A percentile compares a stretch with the other conserved stretches of the same genome.
phyloP scores from a whole-genome alignment of 2,113 vertebrate species.

The Eidolon helvum region DNA sequence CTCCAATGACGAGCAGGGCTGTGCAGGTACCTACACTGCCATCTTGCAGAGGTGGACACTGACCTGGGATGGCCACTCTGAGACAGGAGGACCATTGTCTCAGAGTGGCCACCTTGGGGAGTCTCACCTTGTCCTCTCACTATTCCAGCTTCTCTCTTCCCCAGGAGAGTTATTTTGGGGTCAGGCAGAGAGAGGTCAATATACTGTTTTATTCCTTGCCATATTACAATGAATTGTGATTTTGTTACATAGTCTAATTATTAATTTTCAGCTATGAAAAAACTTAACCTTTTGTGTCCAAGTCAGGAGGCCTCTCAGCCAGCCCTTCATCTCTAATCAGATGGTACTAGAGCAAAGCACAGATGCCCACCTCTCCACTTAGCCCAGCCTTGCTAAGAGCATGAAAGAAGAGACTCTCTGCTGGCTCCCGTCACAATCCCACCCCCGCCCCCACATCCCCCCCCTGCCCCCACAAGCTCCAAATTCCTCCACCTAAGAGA shows the following conservation, averaged over 20 bases:
- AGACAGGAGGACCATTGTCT: background rate
- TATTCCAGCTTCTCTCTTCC: background rate
- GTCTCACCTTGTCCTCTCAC: background rate
- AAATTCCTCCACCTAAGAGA: background rate
- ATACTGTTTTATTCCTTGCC: background rate
- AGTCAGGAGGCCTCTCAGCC: background rate
- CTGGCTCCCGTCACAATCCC: background rate
- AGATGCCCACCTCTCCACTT: fast-evolving
- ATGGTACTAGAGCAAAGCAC: background rate
- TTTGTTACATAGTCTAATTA: background rate
- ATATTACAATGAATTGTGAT: background rate
- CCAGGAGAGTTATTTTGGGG: background rate
- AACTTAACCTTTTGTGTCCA: background rate
- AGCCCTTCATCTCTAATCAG: background rate
- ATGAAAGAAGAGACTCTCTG: background rate
- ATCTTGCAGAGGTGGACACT: background rate
- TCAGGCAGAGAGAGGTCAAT: background rate
- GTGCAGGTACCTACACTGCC: fast-evolving
- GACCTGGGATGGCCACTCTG: background rate
- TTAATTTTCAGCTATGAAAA: background rate
- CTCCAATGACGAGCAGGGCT: background rate
- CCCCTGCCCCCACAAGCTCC: fast-evolving
- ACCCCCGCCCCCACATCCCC: fast-evolving
- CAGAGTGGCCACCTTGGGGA: too few relatives aligned
- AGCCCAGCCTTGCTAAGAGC: background rate